These are phyloP conservation scores for Neoscelio sp. DNA, from an alignment of 2,888 invertebrate species.

Conservation along the genomic window DNA sequence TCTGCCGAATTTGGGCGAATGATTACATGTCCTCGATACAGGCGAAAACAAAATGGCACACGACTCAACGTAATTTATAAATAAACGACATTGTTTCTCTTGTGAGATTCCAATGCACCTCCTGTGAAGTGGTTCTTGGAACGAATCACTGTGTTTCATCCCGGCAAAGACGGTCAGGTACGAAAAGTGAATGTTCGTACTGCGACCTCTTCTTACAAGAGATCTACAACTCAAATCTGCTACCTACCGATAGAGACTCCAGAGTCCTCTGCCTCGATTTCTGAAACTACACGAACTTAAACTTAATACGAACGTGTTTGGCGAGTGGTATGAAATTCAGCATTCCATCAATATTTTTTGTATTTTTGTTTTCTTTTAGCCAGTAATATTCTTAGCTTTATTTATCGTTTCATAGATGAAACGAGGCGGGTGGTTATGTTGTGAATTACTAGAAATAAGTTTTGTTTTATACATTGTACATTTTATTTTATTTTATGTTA, in stretches of 20 bases:
- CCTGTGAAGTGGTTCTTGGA: slow-evolving; percentile 11
- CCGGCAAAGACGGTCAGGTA: neutral
- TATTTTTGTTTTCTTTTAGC: too few species aligned
- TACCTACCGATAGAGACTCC: neutral
- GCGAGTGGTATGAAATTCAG: too few species aligned
- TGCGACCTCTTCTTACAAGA: slow-evolving; percentile 5
- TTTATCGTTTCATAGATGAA: too few species aligned
- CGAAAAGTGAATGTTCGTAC: neutral
- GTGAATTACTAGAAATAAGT: too few species aligned
- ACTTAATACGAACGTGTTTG: too few species aligned
- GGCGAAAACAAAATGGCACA: slow-evolving; percentile 66
- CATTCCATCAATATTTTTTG: too few species aligned
- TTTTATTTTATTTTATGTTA: too few species aligned
- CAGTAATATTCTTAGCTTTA: too few species aligned
- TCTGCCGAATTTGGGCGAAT: slow-evolving; percentile 68
- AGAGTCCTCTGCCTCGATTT: too few species aligned
- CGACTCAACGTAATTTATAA: neutral
- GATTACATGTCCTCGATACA: slow-evolving; percentile 70
- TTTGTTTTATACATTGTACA: too few species aligned
- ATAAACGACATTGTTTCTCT: slow-evolving; percentile 4
- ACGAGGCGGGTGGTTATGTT: too few species aligned
- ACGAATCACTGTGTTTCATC: neutral
- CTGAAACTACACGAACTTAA: too few species aligned
- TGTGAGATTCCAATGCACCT: slow-evolving; percentile 1
- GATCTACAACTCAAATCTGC: neutral